Base-by-base conservation (phyloP, 2,113 vertebrate species). In the Eupsittula cactorum region DNA sequence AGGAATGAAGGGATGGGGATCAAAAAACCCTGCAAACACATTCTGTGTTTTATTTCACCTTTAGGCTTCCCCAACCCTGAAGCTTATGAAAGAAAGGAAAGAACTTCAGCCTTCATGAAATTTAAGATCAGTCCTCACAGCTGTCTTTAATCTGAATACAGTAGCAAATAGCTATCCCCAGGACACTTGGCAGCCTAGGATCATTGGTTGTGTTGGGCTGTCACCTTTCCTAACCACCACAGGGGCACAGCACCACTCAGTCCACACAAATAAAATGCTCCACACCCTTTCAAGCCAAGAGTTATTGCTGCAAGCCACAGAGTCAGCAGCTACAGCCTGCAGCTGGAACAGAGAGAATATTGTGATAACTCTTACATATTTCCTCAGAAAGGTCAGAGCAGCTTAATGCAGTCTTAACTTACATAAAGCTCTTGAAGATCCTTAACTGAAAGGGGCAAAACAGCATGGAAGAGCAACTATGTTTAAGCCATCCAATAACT, bases 1-100 rank as follows among this genome's bases (percentile, higher is more conserved):
- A 57, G 35, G 20, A n/a, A 31, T 3, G 33, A 0, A 0, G 31
- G 0, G 12, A 13, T 12, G 24, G 11, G 11, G 10, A 31, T 16
- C 28, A 21, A 15, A 25, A n/a, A 64, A 24, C 11, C 35, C 11
- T 18, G 10, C 59, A 60, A 60, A 16, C n/a, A 35, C 33, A 35
- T 62, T 28, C 18, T 76, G 25, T 76, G 31, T 10, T 68, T 74
- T 57, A 49, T 49, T 52, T 60, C 52, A 33, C 16, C 28, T 67
- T 71, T 69, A 80, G 28, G 42, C 28, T 71, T 82, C 91, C 33
- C 41, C 9, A 76, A 1, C 28, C 18, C 53, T 55, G 42, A 78
- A 89, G 37, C 5, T 70, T 46, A 33, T 63, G 39, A 65, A 89
- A 50, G 16, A 75, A 68, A 79, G 21, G 14, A 57, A 27, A 55